Percentiles rank a stretch among this genome's conserved stretches.
Evolutionary conservation across 2,797 vertebrate genomes (phyloP).

Genomic region (Sparidentex hasta): DNA sequence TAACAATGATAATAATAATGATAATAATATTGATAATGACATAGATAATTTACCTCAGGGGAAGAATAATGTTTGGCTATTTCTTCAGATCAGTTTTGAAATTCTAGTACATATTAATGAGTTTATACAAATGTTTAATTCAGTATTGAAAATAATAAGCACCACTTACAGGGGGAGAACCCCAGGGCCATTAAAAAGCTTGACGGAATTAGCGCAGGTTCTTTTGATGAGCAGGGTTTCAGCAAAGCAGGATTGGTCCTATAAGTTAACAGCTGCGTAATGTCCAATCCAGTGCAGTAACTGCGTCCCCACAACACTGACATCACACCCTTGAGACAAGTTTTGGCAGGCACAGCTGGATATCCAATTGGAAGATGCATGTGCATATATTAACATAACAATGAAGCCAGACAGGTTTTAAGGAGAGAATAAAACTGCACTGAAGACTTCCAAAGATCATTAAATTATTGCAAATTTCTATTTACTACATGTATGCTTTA

Average conservation of each 20-base stretch:
- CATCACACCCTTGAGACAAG: conserved; percentile 63
- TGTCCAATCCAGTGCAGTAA: conserved; percentile 49
- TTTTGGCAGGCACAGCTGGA: conserved; percentile 71
- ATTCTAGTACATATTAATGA: background rate
- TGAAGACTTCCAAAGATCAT: conserved; percentile 81
- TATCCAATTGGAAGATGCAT: conserved; percentile 71
- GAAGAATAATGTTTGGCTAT: background rate
- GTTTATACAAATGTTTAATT: background rate
- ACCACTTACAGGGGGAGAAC: background rate
- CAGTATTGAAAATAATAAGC: conserved; percentile 7
- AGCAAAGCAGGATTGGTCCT: background rate
- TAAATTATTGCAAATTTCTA: conserved; percentile 83
- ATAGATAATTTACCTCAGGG: too few species aligned
- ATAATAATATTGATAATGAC: too few species aligned
- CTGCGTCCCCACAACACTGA: conserved; percentile 42
- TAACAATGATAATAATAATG: too few species aligned
- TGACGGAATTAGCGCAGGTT: background rate
- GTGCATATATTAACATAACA: conserved; percentile 82
- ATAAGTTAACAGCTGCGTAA: conserved; percentile 47
- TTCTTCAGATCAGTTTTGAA: background rate
- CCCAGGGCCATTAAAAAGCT: background rate
- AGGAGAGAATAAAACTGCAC: conserved; percentile 68
- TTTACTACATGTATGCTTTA: conserved; percentile 85
- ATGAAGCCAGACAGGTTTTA: conserved; percentile 75
- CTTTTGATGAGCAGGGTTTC: conserved; percentile 15